phyloP scores from a whole-genome alignment of 1,140 invertebrate genomes.

The Achatina immaculata region DNA sequence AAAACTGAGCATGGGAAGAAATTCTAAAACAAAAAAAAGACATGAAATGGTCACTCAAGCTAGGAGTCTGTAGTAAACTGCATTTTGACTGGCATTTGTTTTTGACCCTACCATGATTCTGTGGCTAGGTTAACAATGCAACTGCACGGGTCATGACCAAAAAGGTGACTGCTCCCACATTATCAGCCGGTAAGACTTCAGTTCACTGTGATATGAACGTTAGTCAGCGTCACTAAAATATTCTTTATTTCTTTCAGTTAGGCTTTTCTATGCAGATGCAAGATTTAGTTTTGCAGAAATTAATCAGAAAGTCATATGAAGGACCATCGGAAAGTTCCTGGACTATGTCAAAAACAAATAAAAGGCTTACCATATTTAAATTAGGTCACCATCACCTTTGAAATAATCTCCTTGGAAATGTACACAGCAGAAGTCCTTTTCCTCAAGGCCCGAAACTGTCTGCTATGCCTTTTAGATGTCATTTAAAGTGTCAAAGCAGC shows the following conservation, averaged over 20 bases:
- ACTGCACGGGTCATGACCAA: slow-evolving; percentile 97
- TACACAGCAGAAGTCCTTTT: too few species aligned
- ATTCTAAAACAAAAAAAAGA: too few species aligned
- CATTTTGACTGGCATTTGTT: slow-evolving; percentile 40
- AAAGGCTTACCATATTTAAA: too few species aligned
- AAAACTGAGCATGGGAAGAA: too few species aligned
- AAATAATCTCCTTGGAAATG: too few species aligned
- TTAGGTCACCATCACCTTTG: too few species aligned
- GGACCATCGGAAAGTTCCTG: too few species aligned
- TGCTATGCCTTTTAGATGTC: too few species aligned
- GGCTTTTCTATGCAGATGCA: neutral
- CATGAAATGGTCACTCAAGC: slow-evolving; percentile 5
- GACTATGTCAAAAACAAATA: too few species aligned
- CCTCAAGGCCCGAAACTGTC: too few species aligned
- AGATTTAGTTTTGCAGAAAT: neutral
- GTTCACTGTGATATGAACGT: neutral
- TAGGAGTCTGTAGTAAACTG: slow-evolving; percentile 11
- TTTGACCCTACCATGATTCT: slow-evolving; percentile 40
- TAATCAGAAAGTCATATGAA: too few species aligned
- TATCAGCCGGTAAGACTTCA: slow-evolving; percentile 88
- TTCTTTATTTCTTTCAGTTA: neutral
- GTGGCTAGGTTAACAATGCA: slow-evolving; percentile 93
- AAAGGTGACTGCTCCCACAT: slow-evolving; percentile 85
- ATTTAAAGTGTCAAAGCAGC: too few species aligned
- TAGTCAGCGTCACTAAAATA: neutral